phyloP scores from a whole-genome alignment of 2,113 vertebrate genomes.

The Castor canadensis region DNA sequence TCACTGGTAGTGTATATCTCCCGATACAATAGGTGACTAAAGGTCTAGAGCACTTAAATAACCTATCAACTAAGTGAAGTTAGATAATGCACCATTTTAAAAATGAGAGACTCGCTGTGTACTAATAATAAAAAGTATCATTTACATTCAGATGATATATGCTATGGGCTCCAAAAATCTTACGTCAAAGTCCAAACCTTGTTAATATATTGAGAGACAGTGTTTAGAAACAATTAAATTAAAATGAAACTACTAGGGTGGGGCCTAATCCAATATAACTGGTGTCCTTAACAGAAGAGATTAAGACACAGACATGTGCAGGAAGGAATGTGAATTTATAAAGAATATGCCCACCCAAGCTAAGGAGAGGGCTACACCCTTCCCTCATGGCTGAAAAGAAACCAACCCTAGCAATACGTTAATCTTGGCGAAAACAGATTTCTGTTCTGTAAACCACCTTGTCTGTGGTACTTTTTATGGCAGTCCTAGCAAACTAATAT shows the following conservation, averaged over 20 bases:
- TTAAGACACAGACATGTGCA: neutral
- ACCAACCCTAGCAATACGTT: neutral
- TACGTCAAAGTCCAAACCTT: neutral
- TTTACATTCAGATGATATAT: neutral
- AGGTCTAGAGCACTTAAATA: neutral
- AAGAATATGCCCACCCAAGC: neutral
- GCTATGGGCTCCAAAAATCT: conserved; percentile 7
- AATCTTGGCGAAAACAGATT: conserved; percentile 27
- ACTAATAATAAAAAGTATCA: neutral
- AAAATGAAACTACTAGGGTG: no score
- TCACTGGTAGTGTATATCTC: neutral
- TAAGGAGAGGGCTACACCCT: neutral
- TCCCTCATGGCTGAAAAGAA: neutral
- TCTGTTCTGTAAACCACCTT: neutral
- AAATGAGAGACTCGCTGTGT: neutral
- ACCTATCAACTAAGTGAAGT: neutral
- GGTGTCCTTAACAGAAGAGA: conserved; percentile 32
- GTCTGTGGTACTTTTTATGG: neutral
- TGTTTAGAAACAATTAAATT: neutral
- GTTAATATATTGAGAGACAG: neutral
- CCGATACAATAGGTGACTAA: neutral
- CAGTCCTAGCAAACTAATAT: neutral
- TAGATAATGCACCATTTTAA: neutral
- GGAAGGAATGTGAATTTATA: neutral
- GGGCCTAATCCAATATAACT: no score